Evolutionary conservation across 37 sponge, comb jelly and placozoan species (phyloP).

Genomic region (Theonella swinhoei): DNA sequence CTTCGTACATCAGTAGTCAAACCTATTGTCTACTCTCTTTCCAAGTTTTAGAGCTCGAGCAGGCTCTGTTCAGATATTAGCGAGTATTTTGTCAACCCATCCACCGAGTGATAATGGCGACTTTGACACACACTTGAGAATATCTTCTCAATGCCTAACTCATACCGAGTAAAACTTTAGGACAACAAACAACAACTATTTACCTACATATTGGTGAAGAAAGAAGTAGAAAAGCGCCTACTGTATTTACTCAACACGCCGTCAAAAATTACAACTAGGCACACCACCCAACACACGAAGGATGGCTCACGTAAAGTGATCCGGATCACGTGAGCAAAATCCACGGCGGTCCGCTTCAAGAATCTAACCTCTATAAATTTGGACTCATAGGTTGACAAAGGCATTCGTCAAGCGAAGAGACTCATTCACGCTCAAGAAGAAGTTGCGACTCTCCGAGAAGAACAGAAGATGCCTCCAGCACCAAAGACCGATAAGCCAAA

Average conservation of each 20-base stretch:
- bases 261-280: conserved; percentile 42
- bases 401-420: neutral
- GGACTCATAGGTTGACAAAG: neutral
- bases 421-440: too few relatives aligned
- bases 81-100: neutral
- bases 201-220: neutral
- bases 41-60: neutral
- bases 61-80: neutral
- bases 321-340: conserved; percentile 34
- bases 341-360: conserved; percentile 25
- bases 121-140: neutral
- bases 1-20: neutral
- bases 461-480: neutral
- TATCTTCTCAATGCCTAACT: neutral
- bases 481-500: conserved; percentile 14
- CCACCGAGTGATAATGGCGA: conserved; percentile 7
- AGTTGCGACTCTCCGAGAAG: neutral
- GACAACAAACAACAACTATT: neutral
- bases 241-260: neutral
- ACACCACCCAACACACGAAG: conserved; percentile 5
- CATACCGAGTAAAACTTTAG: neutral
- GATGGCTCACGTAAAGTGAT: conserved; percentile 27
- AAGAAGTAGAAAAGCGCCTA: neutral
- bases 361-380: conserved; percentile 48
- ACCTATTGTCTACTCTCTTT: neutral